phyloP scores from a whole-genome alignment of 2,113 vertebrate species.

The Monarcha castaneiventris region DNA sequence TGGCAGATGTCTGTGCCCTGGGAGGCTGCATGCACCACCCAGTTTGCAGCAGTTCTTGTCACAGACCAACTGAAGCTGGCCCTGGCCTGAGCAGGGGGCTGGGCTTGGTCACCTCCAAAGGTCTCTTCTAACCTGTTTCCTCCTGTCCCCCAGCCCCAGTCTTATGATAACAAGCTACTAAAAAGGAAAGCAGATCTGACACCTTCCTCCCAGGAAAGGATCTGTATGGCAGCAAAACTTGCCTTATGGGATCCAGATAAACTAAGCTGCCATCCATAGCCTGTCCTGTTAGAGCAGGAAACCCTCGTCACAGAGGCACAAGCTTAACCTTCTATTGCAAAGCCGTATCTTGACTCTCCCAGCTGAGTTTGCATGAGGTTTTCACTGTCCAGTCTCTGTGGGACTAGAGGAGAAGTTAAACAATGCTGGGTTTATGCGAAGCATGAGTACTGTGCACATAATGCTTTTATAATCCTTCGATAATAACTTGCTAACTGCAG shows the following conservation, averaged over 20 bases:
- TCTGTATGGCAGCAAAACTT: background rate
- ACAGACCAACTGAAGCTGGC: background rate
- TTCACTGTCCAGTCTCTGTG: background rate
- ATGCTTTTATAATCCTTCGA: background rate
- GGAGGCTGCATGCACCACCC: background rate
- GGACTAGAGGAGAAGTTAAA: background rate
- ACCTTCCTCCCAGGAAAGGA: background rate
- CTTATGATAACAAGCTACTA: background rate
- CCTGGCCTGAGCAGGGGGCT: background rate
- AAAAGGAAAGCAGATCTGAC: background rate
- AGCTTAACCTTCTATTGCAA: background rate
- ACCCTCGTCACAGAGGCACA: background rate
- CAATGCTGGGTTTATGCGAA: background rate
- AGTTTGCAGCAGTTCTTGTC: background rate
- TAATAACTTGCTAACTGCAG: background rate
- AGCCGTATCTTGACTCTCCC: background rate
- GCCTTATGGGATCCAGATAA: background rate
- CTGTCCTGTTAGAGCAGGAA: background rate
- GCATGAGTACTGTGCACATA: background rate
- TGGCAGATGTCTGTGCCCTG: background rate
- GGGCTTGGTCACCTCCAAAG: background rate
- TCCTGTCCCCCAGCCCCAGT: fast-evolving
- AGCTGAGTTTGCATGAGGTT: background rate
- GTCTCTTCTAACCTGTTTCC: background rate
- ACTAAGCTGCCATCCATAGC: background rate